Percentiles rank a stretch among this genome's conserved stretches.
These are phyloP conservation scores for Aplochiton taeniatus DNA, from an alignment of 2,797 vertebrate species.

Conservation along the genomic window DNA sequence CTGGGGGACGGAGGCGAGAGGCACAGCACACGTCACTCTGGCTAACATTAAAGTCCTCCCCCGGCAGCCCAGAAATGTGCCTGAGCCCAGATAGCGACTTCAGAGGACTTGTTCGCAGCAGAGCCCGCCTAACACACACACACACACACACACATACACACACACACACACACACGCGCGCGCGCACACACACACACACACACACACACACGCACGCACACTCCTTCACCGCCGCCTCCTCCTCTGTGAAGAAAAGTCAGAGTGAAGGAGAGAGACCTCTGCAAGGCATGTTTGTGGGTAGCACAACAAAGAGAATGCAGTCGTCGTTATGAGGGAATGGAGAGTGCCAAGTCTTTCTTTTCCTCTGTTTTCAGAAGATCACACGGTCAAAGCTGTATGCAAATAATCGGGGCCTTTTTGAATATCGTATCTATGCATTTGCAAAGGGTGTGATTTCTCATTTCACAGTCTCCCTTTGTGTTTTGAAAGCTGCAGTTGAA, in stretches of 20 bases:
- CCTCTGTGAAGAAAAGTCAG: conserved; percentile 26
- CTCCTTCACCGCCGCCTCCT: conserved; percentile 30
- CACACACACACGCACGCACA: conserved; percentile 18
- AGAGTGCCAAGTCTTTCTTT: conserved; percentile 20
- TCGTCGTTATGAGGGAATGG: conserved; percentile 42
- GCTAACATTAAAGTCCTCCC: conserved; percentile 83
- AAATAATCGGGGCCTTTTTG: conserved; percentile 13
- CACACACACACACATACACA: conserved; percentile 22
- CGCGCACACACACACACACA: conserved; percentile 11
- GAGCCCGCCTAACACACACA: conserved; percentile 8
- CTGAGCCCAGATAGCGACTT: conserved; percentile 81
- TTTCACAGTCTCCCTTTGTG: neutral
- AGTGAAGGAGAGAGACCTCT: conserved; percentile 15
- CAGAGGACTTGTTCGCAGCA: conserved; percentile 67
- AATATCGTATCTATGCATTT: neutral
- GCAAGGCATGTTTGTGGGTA: conserved; percentile 46
- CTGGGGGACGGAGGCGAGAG: conserved; percentile 73
- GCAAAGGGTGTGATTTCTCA: neutral
- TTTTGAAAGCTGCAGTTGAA: too few relatives aligned
- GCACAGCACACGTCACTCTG: conserved; percentile 65
- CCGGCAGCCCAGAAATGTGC: conserved; percentile 83
- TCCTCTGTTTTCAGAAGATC: neutral
- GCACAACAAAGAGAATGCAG: conserved; percentile 54
- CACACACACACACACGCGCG: conserved; percentile 26
- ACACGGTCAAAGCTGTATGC: conserved; percentile 35